phyloP scores from a whole-genome alignment of 2,113 vertebrate species.

The Gambusia affinis region DNA sequence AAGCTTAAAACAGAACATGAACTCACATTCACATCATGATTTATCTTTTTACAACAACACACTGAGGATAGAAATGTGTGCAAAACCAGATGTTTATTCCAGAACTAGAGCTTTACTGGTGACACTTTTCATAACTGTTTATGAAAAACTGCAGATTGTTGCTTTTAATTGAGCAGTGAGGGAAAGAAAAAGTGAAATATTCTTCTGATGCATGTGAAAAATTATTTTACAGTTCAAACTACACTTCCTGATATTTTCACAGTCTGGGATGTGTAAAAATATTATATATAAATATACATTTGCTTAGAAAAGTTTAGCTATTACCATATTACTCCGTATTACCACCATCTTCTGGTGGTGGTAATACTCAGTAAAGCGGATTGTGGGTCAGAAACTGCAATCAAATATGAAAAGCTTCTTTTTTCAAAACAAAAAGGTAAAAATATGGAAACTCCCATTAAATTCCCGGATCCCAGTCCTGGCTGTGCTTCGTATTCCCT shows the following conservation, averaged over 20 bases:
- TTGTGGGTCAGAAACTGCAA: neutral
- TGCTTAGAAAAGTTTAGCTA: neutral
- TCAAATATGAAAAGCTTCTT: neutral
- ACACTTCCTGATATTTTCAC: neutral
- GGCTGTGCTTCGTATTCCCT: neutral
- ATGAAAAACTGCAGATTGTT: constrained; percentile 12
- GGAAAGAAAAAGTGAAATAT: neutral
- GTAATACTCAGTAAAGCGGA: no score
- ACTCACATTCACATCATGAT: constrained; percentile 44
- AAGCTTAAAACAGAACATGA: constrained; percentile 9
- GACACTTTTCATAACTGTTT: neutral
- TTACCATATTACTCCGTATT: no score
- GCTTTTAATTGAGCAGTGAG: constrained; percentile 28
- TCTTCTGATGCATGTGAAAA: neutral
- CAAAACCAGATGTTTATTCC: constrained; percentile 21
- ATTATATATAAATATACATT: neutral
- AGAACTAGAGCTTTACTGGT: constrained; percentile 33
- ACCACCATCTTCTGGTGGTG: neutral
- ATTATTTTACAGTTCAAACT: neutral
- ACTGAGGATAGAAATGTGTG: constrained; percentile 33
- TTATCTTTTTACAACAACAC: constrained; percentile 15
- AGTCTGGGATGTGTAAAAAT: neutral
- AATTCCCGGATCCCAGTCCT: neutral
- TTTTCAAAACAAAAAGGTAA: neutral
- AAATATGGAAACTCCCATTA: neutral